Evolutionary conservation across 2,113 vertebrate genomes (phyloP), one percentile per base, ranked within the genome.

Genomic region (Eurystomus gularis): DNA sequence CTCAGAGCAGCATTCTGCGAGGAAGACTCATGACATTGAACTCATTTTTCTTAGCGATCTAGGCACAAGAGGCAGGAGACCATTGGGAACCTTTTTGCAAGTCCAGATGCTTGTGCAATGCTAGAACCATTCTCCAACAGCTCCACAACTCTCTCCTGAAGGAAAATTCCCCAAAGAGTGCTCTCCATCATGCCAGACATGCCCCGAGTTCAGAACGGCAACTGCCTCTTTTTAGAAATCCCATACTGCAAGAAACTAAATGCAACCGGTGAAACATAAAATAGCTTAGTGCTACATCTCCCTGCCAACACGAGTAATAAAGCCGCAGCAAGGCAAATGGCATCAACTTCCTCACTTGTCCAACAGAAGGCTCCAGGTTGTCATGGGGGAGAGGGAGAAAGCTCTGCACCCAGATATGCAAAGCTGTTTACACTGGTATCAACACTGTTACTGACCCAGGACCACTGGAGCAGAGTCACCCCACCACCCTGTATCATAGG

Each of bases 371-470:
- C 9, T 78, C 20, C 9, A 55, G 51, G 35, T 3, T 55, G 25
- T 35, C 40, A 19, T 0, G 0, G 4, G 11, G 4, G 5, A 78
- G 9, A 66, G 7, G 13, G 4, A 73, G 20, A 73, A 80, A 40
- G 17, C 48, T 66, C 76, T 64, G 46, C 33, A 64, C 3, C 5
- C 26, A n/a, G 13, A n/a, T 10, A 4, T 33, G 11, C 40, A 49
- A 26, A 85, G 54, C 69, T 76, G 13, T 28, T 71, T 44, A 46
- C n/a, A 24, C 17, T 20, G 29, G 26, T 17, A 69, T 19, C 44
- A 72, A 17, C 61, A 35, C 23, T 33, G 29, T 33, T 26, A 33
- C 9, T 35, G n/a, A 51, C 11, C 20, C 48, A 42, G 25, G 13
- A 29, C 17, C 18, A 23, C 23, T 0, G 1, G 35, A 58, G 29